Evolutionary conservation across 2,888 invertebrate species (phyloP).

Genomic region (Agrotis exclamationis): DNA sequence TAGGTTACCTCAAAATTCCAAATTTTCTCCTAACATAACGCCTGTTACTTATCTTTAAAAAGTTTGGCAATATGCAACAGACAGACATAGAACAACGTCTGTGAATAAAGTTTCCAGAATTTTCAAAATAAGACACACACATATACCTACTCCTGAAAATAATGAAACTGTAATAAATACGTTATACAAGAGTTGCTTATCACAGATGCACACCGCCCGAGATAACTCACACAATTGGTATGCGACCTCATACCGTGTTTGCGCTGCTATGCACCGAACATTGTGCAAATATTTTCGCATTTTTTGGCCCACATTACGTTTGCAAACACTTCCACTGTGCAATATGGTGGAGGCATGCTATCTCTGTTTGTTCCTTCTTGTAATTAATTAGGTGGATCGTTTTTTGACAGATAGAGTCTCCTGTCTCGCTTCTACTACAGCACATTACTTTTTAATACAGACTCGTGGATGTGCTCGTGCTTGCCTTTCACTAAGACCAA

Average conservation of each 20-base stretch:
- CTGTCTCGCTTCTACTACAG: not conserved
- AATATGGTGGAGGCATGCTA: conserved; percentile 31
- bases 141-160: conserved; percentile 5
- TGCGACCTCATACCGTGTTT: conserved; percentile 69
- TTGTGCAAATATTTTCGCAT: conserved; percentile 66
- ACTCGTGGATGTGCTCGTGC: not conserved
- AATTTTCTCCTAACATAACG: too few species aligned
- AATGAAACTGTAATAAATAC: conserved; percentile 24
- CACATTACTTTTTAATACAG: not conserved
- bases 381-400: conserved; percentile 40
- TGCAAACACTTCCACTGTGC: conserved; percentile 38
- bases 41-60: too few species aligned
- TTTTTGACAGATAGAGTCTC: conserved; percentile 8
- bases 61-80: too few species aligned
- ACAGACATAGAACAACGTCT: too few species aligned
- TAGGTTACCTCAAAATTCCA: too few species aligned
- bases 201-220: conserved; percentile 55
- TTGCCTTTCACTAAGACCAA: not conserved
- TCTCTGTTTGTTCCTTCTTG: conserved; percentile 47
- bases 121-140: not conserved
- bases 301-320: conserved; percentile 62
- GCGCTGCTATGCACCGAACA: conserved; percentile 62
- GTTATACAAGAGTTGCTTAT: conserved; percentile 24
- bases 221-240: conserved; percentile 64
- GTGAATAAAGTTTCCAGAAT: not conserved